Conservation (phyloP, 2,797 vertebrate genomes). For the Enteromius unitaeniatus region DNA sequence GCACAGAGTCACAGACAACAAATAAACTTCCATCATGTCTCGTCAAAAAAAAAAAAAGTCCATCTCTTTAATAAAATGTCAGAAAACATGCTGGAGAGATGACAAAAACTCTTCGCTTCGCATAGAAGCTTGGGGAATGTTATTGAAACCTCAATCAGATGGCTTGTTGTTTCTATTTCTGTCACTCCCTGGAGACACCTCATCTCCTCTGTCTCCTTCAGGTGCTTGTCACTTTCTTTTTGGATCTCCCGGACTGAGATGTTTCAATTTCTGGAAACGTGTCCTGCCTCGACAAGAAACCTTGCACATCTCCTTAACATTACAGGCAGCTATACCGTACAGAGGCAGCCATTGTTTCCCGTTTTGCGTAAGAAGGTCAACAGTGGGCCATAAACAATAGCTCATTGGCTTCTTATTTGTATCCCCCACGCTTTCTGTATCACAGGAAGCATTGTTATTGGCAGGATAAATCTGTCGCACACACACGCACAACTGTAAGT, state of each 20-base stretch:
- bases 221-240: slow-evolving; percentile 20
- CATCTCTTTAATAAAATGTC: not conserved
- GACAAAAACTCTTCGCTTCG: not conserved
- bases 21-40: not conserved
- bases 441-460: slow-evolving; percentile 27
- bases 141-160: slow-evolving; percentile 13
- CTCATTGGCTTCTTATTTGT: slow-evolving; percentile 7
- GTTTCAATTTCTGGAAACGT: not conserved
- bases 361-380: not conserved
- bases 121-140: not conserved
- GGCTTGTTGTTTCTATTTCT: slow-evolving; percentile 17
- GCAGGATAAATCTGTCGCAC: not conserved
- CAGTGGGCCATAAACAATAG: slow-evolving; percentile 32
- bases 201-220: not conserved
- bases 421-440: slow-evolving; percentile 23
- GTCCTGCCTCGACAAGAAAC: not conserved
- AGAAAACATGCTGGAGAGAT: not conserved
- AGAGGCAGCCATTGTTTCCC: slow-evolving; percentile 18
- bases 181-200: slow-evolving; percentile 6
- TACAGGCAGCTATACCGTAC: not conserved
- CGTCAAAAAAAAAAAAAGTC: not conserved
- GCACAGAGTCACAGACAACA: not conserved
- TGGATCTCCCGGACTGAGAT: not conserved
- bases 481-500: not conserved
- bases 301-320: not conserved